These are phyloP conservation scores for Lochmaea crataegi DNA, from an alignment of 2,888 invertebrate genomes.

Conservation along the genomic window DNA sequence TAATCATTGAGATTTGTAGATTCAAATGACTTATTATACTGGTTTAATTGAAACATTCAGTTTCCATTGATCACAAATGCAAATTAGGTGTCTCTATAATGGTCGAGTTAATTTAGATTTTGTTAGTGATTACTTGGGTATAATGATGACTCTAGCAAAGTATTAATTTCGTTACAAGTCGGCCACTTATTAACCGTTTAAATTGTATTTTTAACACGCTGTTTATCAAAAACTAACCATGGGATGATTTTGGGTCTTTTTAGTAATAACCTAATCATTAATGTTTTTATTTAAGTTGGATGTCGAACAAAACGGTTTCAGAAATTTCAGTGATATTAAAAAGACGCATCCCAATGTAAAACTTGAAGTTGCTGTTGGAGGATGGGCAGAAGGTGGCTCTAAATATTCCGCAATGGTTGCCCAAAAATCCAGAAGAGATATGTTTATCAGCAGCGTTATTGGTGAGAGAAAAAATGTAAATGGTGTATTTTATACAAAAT, in stretches of 20 bases:
- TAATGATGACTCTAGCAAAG: background rate
- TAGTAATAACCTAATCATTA: background rate
- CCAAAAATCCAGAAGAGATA: conserved; percentile 74
- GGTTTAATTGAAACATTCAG: no score
- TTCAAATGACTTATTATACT: no score
- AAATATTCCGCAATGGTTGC: conserved; percentile 88
- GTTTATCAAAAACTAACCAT: no score
- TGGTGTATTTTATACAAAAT: background rate
- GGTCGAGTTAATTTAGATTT: no score
- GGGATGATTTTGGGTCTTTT: no score
- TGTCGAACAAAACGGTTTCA: conserved; percentile 79
- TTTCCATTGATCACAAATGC: no score
- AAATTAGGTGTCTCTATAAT: no score
- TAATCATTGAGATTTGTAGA: no score
- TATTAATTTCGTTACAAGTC: no score
- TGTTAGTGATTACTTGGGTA: background rate
- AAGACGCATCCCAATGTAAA: conserved; percentile 78
- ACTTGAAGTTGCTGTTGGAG: conserved; percentile 85
- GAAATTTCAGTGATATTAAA: conserved; percentile 81
- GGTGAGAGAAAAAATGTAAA: conserved; percentile 63
- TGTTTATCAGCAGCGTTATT: conserved; percentile 81
- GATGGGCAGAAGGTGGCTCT: conserved; percentile 90
- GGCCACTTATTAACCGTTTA: no score
- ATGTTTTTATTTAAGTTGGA: conserved; percentile 70
- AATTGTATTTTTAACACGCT: no score